Evolutionary conservation across 1,140 invertebrate genomes (phyloP).

Genomic region (Sycophila sp.): DNA sequence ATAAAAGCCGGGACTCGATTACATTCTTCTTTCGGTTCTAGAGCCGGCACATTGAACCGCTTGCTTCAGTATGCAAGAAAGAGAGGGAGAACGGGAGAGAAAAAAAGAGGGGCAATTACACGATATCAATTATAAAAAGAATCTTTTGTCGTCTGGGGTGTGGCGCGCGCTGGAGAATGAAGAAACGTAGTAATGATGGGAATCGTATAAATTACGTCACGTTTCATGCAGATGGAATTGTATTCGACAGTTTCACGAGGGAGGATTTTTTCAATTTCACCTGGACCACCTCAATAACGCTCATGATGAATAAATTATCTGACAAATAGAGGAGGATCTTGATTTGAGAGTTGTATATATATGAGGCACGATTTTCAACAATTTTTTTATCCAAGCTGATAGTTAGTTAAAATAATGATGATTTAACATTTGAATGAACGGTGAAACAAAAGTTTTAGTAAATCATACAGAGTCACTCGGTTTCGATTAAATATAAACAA

Average conservation of each 20-base stretch:
- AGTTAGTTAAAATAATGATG: too few relatives aligned
- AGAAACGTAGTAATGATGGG: neutral
- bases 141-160: neutral
- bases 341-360: neutral
- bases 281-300: too few relatives aligned
- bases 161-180: neutral
- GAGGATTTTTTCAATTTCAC: neutral
- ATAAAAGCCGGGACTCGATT: constrained; percentile 17
- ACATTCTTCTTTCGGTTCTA: neutral
- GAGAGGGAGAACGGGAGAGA: neutral
- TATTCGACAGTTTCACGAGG: neutral
- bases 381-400: too few relatives aligned
- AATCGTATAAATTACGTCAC: neutral
- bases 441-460: too few relatives aligned
- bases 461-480: too few relatives aligned
- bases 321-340: too few relatives aligned
- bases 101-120: neutral
- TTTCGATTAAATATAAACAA: constrained; percentile 7
- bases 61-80: neutral
- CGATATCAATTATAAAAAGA: constrained; percentile 13
- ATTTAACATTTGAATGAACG: too few relatives aligned
- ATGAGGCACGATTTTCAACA: neutral
- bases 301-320: too few relatives aligned
- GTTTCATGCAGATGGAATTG: neutral
- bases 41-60: constrained; percentile 5